Evolutionary conservation across 1,140 invertebrate species (phyloP), one percentile per base, ranked within the genome.

Genomic region (Trichogramma pretiosum): DNA sequence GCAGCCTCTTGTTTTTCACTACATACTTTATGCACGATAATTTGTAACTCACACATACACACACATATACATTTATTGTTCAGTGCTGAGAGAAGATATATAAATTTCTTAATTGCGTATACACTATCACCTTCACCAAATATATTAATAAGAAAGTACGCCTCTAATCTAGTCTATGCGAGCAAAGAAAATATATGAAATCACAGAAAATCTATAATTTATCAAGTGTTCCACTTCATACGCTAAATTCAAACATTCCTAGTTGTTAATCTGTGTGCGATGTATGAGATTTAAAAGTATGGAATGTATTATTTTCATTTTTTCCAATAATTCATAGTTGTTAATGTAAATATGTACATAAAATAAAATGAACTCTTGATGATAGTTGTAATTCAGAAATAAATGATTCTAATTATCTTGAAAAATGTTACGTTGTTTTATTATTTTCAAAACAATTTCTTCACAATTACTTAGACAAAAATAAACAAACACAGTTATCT

Each of bases 261-360:
- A 57, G 61, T 55, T 53, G 50, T 60, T 56, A 56, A 55, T 54
- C 49, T 50, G 44, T 42, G 37, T 35, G 51, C 19, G 5, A 41
- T 26, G 4, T 40, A 40, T 18, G 16, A n/a, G n/a, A n/a, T n/a
- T n/a, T n/a, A n/a, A n/a, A n/a, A n/a, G n/a, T n/a, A n/a, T n/a
- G n/a, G n/a, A n/a, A n/a, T n/a, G n/a, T n/a, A n/a, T n/a, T n/a
- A n/a, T n/a, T n/a, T n/a, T n/a, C n/a, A n/a, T n/a, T n/a, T n/a
- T n/a, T n/a, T n/a, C n/a, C n/a, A n/a, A n/a, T n/a, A n/a, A n/a
- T n/a, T n/a, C n/a, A n/a, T n/a, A n/a, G n/a, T n/a, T n/a, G n/a
- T n/a, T 34, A n/a, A 34, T 62, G 61, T 64, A 63, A 53, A 64
- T 64, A 63, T 64, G 61, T 63, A 60, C 41, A 63, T 61, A 58